Conservation (phyloP, 2,797 vertebrate genomes). For the Chromis chromis region DNA sequence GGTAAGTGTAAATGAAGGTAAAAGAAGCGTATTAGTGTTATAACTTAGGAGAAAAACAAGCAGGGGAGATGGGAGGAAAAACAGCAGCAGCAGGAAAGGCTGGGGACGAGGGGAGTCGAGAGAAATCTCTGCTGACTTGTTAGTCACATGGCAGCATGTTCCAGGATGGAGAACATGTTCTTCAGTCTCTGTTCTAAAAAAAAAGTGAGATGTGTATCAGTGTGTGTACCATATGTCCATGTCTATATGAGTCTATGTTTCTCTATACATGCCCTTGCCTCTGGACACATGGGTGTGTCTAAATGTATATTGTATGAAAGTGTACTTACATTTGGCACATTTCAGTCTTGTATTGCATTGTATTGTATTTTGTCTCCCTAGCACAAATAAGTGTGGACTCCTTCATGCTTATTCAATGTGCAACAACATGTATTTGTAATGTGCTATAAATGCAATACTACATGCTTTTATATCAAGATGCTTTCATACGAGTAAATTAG, state of each 20-base stretch:
- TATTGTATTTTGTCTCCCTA: neutral
- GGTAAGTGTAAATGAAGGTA: constrained; percentile 30
- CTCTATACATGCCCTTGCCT: neutral
- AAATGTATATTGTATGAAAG: constrained; percentile 39
- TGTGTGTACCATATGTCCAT: neutral
- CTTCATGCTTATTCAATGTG: neutral
- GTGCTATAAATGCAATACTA: neutral
- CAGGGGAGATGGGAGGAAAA: constrained; percentile 2
- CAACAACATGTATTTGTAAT: too few species aligned
- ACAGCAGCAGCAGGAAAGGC: neutral
- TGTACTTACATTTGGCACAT: neutral
- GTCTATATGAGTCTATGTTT: constrained; percentile 8
- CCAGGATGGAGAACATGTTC: constrained; percentile 44
- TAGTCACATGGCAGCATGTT: constrained; percentile 62
- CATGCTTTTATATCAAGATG: neutral
- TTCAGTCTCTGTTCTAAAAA: constrained; percentile 28
- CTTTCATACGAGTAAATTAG: neutral
- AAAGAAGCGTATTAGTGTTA: constrained; percentile 26
- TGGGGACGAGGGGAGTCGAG: constrained; percentile 4
- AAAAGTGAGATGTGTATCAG: constrained; percentile 21
- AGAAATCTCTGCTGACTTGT: constrained; percentile 63
- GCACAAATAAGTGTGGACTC: constrained; percentile 23
- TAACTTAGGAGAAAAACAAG: constrained; percentile 25
- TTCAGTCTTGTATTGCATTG: neutral
- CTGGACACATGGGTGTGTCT: constrained; percentile 17